Evolutionary conservation across 2,797 vertebrate genomes (phyloP).

Genomic region (Lindbergichthys nudifrons): DNA sequence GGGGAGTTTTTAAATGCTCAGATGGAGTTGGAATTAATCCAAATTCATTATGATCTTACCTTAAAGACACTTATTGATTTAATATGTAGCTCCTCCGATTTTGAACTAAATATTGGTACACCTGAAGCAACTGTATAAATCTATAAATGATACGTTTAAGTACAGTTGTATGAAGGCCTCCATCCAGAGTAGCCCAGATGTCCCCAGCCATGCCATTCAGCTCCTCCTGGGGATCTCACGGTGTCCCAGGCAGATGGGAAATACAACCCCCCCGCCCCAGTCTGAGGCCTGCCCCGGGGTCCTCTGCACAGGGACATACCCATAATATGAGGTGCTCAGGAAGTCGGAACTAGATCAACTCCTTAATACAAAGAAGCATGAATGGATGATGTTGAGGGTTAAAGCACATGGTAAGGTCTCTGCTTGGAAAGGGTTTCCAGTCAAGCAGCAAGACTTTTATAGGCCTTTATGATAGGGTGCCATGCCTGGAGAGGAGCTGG

Average conservation of each 20-base stretch:
- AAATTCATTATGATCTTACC: not conserved
- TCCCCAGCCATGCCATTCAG: not conserved
- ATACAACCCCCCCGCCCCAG: not conserved
- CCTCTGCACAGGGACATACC: not conserved
- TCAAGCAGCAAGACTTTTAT: not conserved
- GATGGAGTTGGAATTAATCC: constrained; percentile 15
- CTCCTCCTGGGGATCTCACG: constrained; percentile 12
- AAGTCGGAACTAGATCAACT: not conserved
- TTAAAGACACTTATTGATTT: not conserved
- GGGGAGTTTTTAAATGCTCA: not conserved
- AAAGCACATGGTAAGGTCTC: not conserved
- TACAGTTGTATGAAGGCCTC: not conserved
- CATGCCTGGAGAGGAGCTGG: not conserved
- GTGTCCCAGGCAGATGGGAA: constrained; percentile 16
- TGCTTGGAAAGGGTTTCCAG: too few relatives aligned
- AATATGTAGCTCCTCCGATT: not conserved
- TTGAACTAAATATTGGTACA: too few relatives aligned
- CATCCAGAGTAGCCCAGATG: constrained; percentile 3
- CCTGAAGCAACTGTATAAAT: not conserved
- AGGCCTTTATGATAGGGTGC: not conserved
- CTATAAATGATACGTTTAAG: not conserved
- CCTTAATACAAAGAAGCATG: not conserved
- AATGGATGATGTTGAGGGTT: not conserved
- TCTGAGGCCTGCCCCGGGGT: not conserved
- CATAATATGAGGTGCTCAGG: not conserved